Evolutionary conservation across 1,140 invertebrate species (phyloP).

Genomic region (Dreissena rostriformis): DNA sequence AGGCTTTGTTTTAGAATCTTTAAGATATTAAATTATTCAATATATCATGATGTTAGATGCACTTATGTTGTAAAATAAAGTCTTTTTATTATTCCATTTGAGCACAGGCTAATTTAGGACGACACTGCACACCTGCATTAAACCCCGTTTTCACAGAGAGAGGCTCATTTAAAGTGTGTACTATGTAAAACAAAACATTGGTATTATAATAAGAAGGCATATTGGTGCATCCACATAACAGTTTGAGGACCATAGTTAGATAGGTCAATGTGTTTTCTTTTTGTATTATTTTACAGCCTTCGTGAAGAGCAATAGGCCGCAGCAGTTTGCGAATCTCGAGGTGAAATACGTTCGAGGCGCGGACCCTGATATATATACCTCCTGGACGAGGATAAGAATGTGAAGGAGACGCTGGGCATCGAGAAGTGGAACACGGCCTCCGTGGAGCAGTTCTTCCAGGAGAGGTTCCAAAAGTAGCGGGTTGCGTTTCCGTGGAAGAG

Average conservation of each 20-base stretch:
- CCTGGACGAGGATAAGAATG: slow-evolving; percentile 85
- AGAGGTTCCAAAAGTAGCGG: slow-evolving; percentile 85
- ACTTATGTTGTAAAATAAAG: too few species aligned
- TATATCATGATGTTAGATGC: too few species aligned
- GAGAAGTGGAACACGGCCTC: slow-evolving; percentile 99
- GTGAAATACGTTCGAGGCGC: slow-evolving; percentile 95
- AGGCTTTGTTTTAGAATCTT: too few species aligned
- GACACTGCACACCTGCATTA: too few species aligned
- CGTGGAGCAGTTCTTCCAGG: slow-evolving; percentile 95
- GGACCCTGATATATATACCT: slow-evolving; percentile 96
- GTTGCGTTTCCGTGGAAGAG: background rate
- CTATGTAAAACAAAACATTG: too few species aligned
- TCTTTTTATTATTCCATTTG: too few species aligned
- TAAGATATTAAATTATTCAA: too few species aligned
- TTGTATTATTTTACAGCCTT: slow-evolving; percentile 86
- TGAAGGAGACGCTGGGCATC: slow-evolving; percentile 89
- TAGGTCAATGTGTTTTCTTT: background rate
- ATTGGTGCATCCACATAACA: too few species aligned
- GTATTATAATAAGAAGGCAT: background rate
- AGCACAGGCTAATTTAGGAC: too few species aligned
- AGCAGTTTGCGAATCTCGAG: slow-evolving; percentile 93
- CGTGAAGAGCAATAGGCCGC: slow-evolving; percentile 93
- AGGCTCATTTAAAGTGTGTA: too few species aligned
- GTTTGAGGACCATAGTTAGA: background rate
- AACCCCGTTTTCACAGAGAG: too few species aligned